Percentiles rank a stretch among this genome's conserved stretches.
Conservation (phyloP, 2,113 vertebrate genomes). For the Zingel zingel region DNA sequence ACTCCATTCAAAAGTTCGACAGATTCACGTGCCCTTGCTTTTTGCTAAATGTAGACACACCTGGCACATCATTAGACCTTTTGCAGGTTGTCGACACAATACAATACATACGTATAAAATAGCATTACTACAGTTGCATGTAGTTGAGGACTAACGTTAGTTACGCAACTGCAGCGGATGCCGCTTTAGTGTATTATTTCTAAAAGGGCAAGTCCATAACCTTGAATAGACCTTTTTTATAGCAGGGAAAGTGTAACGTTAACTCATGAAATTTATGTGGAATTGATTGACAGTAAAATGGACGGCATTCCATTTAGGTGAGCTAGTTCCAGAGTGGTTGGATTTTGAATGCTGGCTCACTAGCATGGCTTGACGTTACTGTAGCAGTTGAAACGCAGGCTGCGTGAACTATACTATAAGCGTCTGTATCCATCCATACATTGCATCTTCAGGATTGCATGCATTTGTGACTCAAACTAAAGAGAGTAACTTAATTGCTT, state of each 20-base stretch:
- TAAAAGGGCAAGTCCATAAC: neutral
- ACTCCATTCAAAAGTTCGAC: neutral
- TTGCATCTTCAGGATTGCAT: neutral
- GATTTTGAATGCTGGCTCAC: neutral
- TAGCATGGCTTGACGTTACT: too few species aligned
- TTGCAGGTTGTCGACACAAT: neutral
- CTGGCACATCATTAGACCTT: neutral
- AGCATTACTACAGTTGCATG: neutral
- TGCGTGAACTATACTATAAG: neutral
- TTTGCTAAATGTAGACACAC: neutral
- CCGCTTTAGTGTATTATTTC: too few species aligned
- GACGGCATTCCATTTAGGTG: neutral
- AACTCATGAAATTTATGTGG: too few species aligned
- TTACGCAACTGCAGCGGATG: neutral
- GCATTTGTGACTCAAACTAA: neutral
- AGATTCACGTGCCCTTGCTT: neutral
- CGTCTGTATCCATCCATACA: neutral
- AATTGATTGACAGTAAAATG: too few species aligned
- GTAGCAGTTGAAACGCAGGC: too few species aligned
- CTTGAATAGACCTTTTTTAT: too few species aligned
- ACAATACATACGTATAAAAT: neutral
- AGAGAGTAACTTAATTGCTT: neutral
- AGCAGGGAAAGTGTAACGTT: too few species aligned
- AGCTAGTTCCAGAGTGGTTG: neutral
- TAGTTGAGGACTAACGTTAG: neutral